Evolutionary conservation across 2,888 invertebrate species (phyloP), one percentile per base, ranked within the genome.

Genomic region (Cremastinae sp.): DNA sequence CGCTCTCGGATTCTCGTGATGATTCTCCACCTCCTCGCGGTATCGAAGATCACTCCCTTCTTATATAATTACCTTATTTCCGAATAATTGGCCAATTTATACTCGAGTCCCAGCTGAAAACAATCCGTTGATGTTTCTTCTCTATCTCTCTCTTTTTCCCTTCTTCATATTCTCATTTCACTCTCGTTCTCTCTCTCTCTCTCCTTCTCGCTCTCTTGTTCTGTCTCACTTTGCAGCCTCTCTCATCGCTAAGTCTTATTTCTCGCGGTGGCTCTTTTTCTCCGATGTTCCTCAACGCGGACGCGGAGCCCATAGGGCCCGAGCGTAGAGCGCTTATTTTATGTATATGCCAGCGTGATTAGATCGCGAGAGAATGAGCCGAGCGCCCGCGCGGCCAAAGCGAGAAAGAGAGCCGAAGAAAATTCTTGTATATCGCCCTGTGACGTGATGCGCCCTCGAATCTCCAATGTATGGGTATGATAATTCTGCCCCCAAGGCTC

Each of bases 281-380:
- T 78, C 81, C 80, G 81, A 81, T 82, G 79, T 28, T 28, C 28
- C 28, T n/a, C 82, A 82, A 84, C 81, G 83, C 83, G 85, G 84
- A 72, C 55, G 37, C 61, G 70, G 70, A 84, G 85, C 88, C 87
- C 85, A 85, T 87, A 85, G 87, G 88, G 86, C 86, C 88, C 86
- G 86, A 71, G 78, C 73, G 87, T 86, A 85, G 87, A 87, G 86
- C 86, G 83, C 84, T 89, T 89, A 89, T 89, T 89, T 89, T 88
- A 89, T 89, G 88, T 89, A 88, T 89, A 89, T 88, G 89, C 85
- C 86, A 88, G 89, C 88, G 89, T 89, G 89, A 89, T 89, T 88
- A 89, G 89, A 88, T 88, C 88, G 86, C 81, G 77, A 64, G 73
- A 76, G 70, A 61, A 61, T 45, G 43, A 70, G 22, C 20, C n/a